These are phyloP conservation scores for Talpa occidentalis DNA, from an alignment of 2,113 vertebrate genomes.

Conservation along the genomic window DNA sequence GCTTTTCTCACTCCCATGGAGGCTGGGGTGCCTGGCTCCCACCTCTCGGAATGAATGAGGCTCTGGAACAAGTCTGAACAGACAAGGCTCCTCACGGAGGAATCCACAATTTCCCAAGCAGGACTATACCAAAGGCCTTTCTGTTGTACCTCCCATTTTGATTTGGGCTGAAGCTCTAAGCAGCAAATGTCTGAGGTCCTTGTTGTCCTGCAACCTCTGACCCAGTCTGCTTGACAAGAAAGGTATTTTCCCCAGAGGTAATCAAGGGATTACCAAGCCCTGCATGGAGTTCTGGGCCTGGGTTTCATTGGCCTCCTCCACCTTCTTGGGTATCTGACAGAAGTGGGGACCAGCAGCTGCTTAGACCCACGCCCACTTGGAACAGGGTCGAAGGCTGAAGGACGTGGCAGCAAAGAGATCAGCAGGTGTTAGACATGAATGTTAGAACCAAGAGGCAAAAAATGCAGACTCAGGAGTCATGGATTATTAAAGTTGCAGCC, in stretches of 20 bases:
- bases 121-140: not conserved
- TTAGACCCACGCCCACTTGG: too few species aligned
- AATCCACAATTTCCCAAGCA: not conserved
- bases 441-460: not conserved
- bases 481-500: not conserved
- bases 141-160: not conserved
- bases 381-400: not conserved
- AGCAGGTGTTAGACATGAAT: not conserved
- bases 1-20: not conserved
- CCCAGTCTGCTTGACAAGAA: not conserved
- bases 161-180: not conserved
- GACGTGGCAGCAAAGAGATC: not conserved
- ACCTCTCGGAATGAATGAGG: not conserved
- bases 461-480: not conserved
- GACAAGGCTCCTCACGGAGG: not conserved
- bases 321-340: not conserved
- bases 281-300: not conserved
- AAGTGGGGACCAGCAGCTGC: too few species aligned
- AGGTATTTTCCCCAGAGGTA: not conserved
- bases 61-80: not conserved
- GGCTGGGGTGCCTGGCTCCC: not conserved
- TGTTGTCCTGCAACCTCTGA: not conserved
- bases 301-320: not conserved
- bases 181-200: not conserved
- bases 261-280: not conserved